Percentiles rank a stretch among this genome's conserved stretches.
Evolutionary conservation across 2,113 vertebrate species (phyloP).

Genomic region (Crypturellus undulatus): DNA sequence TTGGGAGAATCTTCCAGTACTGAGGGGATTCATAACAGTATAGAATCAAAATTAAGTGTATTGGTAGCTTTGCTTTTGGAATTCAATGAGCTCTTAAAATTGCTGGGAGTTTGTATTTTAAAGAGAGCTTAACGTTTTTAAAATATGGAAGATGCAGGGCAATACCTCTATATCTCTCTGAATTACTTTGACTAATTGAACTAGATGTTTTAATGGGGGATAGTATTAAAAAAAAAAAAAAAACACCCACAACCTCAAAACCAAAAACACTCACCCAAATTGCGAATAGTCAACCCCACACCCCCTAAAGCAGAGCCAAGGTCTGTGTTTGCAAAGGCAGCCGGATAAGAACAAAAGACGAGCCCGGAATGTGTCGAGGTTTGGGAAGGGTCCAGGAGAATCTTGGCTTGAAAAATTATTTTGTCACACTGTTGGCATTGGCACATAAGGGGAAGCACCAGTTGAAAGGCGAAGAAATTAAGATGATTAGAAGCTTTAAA

Average conservation of each 20-base stretch:
- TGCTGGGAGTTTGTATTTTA: neutral
- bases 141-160: neutral
- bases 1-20: neutral
- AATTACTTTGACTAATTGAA: slow-evolving; percentile 1
- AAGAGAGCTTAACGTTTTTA: neutral
- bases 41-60: neutral
- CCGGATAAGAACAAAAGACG: slow-evolving; percentile 1
- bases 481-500: slow-evolving; percentile 83
- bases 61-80: neutral
- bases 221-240: neutral
- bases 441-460: slow-evolving; percentile 64
- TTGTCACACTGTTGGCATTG: slow-evolving; percentile 78
- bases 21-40: fast-evolving
- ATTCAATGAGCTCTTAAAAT: neutral
- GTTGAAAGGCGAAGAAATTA: slow-evolving; percentile 80
- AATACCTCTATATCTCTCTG: neutral
- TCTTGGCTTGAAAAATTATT: slow-evolving; percentile 77
- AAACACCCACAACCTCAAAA: neutral
- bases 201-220: neutral
- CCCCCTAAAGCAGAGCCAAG: neutral
- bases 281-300: neutral
- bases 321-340: slow-evolving; percentile 53
- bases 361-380: slow-evolving; percentile 12
- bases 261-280: neutral
- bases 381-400: slow-evolving; percentile 35